Percentiles rank a stretch among this genome's conserved stretches.
phyloP scores from a whole-genome alignment of 2,888 invertebrate genomes.

The Noctua janthe region DNA sequence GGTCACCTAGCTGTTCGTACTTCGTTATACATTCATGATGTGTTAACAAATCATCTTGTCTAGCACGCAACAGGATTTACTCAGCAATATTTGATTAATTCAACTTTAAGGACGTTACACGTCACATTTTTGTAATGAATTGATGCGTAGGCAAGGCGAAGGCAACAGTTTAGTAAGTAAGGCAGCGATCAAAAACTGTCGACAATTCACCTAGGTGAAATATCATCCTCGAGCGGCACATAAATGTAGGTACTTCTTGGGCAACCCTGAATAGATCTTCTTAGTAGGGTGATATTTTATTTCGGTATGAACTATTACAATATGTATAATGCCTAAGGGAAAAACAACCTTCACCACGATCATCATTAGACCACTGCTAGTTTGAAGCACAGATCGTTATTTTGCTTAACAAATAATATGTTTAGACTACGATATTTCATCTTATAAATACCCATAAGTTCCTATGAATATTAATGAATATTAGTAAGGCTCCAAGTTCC shows the following conservation, averaged over 20 bases:
- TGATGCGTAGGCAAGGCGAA: not conserved
- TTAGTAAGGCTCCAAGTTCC: constrained; percentile 29
- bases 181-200: not conserved
- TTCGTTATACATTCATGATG: constrained; percentile 31
- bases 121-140: constrained; percentile 20
- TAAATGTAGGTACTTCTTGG: not conserved
- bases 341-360: not conserved
- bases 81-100: constrained; percentile 29
- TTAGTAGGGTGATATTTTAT: not conserved
- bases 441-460: constrained; percentile 39
- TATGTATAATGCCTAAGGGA: not conserved
- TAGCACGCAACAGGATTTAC: constrained; percentile 22
- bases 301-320: not conserved
- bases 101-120: constrained; percentile 17
- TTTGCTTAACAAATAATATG: not conserved
- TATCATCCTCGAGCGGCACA: not conserved
- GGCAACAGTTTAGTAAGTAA: not conserved
- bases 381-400: not conserved
- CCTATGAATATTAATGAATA: constrained; percentile 29
- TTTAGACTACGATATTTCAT: not conserved
- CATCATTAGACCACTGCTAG: too few species aligned
- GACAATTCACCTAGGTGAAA: not conserved
- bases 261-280: not conserved
- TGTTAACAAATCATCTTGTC: constrained; percentile 31
- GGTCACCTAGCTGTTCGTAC: constrained; percentile 16